Conservation (phyloP, 2,113 vertebrate genomes). For the Sphyrna mokarran region DNA sequence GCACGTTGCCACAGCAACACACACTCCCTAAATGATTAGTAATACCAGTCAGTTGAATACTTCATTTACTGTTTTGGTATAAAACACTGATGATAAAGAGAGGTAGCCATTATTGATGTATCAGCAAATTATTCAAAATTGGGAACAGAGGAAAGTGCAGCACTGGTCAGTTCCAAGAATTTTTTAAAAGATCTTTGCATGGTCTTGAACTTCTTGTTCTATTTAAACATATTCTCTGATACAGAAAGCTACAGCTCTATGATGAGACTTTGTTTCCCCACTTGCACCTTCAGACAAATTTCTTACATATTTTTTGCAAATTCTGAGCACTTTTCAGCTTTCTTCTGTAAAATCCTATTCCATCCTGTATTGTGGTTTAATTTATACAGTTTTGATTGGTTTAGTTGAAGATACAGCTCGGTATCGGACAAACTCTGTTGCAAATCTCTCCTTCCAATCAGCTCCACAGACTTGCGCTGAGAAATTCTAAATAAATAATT, state of each 20-base stretch:
- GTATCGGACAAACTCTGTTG: too few relatives aligned
- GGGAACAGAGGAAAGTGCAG: neutral
- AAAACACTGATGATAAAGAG: neutral
- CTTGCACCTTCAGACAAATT: neutral
- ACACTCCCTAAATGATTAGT: too few relatives aligned
- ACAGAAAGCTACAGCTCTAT: neutral
- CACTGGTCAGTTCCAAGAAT: neutral
- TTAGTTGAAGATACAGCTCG: too few relatives aligned
- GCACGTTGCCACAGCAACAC: too few relatives aligned
- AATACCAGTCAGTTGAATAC: neutral
- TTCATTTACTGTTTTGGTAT: neutral
- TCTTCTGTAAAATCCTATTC: neutral
- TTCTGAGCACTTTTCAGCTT: neutral
- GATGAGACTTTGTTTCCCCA: neutral
- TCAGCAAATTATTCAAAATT: neutral
- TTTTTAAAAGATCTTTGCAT: neutral
- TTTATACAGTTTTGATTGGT: neutral
- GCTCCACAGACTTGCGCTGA: neutral
- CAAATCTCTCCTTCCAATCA: too few relatives aligned
- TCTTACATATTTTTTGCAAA: neutral
- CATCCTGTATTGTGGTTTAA: neutral
- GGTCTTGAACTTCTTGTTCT: neutral
- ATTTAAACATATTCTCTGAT: neutral
- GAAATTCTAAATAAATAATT: neutral
- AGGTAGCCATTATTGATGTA: neutral